Percentiles rank a stretch among this genome's conserved stretches.
phyloP scores from a whole-genome alignment of 2,888 invertebrate species.

The Drosophila neonasuta region DNA sequence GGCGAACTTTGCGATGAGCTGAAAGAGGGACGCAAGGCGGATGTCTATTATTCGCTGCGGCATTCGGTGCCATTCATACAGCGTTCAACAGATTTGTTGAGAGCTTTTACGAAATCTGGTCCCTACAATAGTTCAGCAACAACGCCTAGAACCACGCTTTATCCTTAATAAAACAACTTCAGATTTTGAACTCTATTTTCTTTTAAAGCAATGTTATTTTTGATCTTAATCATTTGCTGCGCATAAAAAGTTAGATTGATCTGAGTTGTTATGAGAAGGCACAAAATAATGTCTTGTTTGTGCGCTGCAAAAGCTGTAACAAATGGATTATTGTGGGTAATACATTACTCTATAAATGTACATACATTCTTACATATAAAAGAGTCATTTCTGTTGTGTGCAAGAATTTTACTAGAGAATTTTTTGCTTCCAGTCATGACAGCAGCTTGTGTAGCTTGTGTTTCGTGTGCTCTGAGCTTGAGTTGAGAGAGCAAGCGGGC shows the following conservation, averaged over 20 bases:
- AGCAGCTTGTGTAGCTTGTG: slow-evolving; percentile 10
- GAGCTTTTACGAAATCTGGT: neutral
- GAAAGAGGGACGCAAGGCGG: neutral
- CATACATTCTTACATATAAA: neutral
- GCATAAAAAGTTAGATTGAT: neutral
- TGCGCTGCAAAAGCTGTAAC: neutral
- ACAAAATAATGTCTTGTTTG: neutral
- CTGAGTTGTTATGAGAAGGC: neutral
- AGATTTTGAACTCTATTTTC: too few relatives aligned
- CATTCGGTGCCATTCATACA: neutral
- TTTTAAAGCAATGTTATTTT: too few relatives aligned
- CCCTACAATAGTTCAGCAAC: neutral
- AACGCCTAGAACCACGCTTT: neutral
- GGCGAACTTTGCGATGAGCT: neutral
- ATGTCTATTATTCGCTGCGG: neutral
- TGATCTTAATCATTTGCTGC: neutral
- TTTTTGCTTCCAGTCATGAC: slow-evolving; percentile 3
- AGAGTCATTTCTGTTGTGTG: neutral
- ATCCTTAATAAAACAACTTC: too few relatives aligned
- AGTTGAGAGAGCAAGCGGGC: slow-evolving; percentile 24
- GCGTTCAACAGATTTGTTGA: neutral
- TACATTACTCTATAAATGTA: neutral
- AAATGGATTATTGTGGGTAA: neutral
- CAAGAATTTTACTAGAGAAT: slow-evolving; percentile 16
- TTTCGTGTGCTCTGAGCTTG: slow-evolving; percentile 16